Conservation (phyloP, 1,140 invertebrate species). For the Scaptomyza hsui region DNA sequence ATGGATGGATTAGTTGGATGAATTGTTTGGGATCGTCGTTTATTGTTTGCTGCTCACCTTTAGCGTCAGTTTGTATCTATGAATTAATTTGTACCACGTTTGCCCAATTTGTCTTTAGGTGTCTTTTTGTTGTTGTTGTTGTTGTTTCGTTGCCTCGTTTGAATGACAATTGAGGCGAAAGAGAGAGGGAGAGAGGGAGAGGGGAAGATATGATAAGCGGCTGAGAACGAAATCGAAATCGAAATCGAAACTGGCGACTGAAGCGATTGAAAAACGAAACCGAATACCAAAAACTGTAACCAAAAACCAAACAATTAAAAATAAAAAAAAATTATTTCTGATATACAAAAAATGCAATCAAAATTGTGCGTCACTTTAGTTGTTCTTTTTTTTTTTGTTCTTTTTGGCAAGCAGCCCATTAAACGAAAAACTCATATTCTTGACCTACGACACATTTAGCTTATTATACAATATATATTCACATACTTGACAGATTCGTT, state of each 20-base stretch:
- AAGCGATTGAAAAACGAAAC: slow-evolving; percentile 34
- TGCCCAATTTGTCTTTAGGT: slow-evolving; percentile 39
- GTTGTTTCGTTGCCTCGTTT: slow-evolving; percentile 17
- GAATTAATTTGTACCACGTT: slow-evolving; percentile 60
- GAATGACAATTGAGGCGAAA: slow-evolving; percentile 55
- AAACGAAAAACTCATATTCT: slow-evolving; percentile 27
- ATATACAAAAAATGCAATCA: slow-evolving; percentile 32
- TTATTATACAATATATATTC: slow-evolving; percentile 6
- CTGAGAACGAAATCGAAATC: slow-evolving; percentile 20
- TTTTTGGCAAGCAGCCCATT: slow-evolving; percentile 52
- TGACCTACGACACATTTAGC: slow-evolving; percentile 65
- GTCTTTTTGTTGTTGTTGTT: background rate
- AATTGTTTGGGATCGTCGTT: slow-evolving; percentile 34
- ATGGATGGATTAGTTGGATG: slow-evolving; percentile 16
- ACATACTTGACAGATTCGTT: background rate
- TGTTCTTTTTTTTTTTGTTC: slow-evolving; percentile 7
- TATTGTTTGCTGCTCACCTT: slow-evolving; percentile 34
- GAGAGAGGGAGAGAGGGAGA: background rate
- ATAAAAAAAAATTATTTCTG: slow-evolving; percentile 6
- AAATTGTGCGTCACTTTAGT: slow-evolving; percentile 24
- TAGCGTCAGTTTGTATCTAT: slow-evolving; percentile 43
- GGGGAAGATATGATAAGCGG: slow-evolving; percentile 22
- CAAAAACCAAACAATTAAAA: slow-evolving; percentile 4
- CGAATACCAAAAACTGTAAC: slow-evolving; percentile 20
- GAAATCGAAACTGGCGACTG: slow-evolving; percentile 27